Conservation (phyloP, 1,140 invertebrate species). For the Neocloeon triangulifer region DNA sequence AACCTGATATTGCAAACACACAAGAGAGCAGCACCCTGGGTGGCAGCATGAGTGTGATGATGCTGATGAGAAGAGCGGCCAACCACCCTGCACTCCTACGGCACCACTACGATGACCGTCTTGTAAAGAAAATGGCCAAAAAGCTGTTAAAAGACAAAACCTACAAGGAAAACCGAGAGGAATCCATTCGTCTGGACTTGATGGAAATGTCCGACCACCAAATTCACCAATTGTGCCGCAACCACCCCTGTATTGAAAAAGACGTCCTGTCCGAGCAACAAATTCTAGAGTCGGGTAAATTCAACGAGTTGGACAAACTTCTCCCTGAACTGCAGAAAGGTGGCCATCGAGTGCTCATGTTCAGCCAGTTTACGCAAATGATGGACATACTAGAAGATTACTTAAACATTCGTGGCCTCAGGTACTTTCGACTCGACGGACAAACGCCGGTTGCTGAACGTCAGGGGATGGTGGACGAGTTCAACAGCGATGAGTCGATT, state of each 20-base stretch:
- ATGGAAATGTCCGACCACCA: conserved; percentile 76
- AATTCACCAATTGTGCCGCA: conserved; percentile 51
- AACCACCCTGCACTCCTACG: conserved; percentile 72
- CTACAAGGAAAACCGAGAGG: conserved; percentile 56
- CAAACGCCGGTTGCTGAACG: conserved; percentile 51
- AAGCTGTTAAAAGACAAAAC: conserved; percentile 40
- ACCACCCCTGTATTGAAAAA: conserved; percentile 16
- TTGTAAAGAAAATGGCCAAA: conserved; percentile 36
- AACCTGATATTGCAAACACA: too few relatives aligned
- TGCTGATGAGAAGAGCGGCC: conserved; percentile 67
- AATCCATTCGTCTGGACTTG: conserved; percentile 74
- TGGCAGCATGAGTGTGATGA: conserved; percentile 64
- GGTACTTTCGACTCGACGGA: conserved; percentile 66
- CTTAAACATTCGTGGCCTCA: conserved; percentile 40
- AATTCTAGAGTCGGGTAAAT: conserved; percentile 63
- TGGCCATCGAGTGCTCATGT: conserved; percentile 65
- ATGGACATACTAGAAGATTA: conserved; percentile 78
- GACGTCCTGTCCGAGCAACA: conserved; percentile 39
- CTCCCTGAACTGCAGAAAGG: conserved; percentile 44
- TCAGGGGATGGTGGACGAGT: conserved; percentile 62
- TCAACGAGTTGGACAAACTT: conserved; percentile 54
- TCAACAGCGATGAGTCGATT: conserved; percentile 42
- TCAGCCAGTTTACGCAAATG: conserved; percentile 88
- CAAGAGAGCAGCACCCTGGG: too few relatives aligned
- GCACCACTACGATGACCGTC: conserved; percentile 47